These are phyloP conservation scores for Scaptomyza cyrtandrae DNA, from an alignment of 2,888 invertebrate genomes.

Conservation along the genomic window DNA sequence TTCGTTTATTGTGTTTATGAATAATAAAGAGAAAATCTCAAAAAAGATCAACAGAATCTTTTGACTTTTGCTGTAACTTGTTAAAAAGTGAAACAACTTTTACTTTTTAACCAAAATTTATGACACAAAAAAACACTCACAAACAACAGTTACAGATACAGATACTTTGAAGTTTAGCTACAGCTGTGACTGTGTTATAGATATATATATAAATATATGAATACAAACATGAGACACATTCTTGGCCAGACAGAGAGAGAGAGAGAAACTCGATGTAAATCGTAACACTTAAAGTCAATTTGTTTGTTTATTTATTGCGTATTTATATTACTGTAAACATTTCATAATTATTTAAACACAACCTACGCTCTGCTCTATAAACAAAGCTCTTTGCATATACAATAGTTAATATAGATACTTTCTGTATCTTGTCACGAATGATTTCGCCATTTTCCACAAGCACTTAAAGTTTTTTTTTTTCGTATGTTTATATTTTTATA, in stretches of 20 bases:
- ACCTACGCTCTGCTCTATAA: slow-evolving; percentile 34
- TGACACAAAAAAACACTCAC: slow-evolving; percentile 38
- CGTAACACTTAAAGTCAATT: slow-evolving; percentile 38
- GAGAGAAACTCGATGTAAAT: slow-evolving; percentile 60
- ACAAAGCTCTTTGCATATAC: slow-evolving; percentile 36
- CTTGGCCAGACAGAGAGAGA: slow-evolving; percentile 53
- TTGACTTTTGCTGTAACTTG: slow-evolving; percentile 36
- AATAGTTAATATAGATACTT: slow-evolving; percentile 9
- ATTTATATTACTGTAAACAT: slow-evolving; percentile 52
- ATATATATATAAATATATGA: slow-evolving; percentile 30
- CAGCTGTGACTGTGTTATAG: not conserved
- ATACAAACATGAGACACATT: slow-evolving; percentile 41
- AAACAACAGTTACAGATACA: slow-evolving; percentile 14
- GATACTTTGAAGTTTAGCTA: not conserved
- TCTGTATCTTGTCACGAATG: slow-evolving; percentile 6
- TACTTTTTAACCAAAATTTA: slow-evolving; percentile 57
- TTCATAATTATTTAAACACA: slow-evolving; percentile 60
- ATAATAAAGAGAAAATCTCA: slow-evolving; percentile 63
- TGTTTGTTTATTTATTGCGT: slow-evolving; percentile 20
- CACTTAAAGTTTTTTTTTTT: slow-evolving; percentile 31
- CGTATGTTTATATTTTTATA: not conserved
- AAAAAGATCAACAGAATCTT: slow-evolving; percentile 62
- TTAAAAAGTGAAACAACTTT: slow-evolving; percentile 74
- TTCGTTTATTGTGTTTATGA: slow-evolving; percentile 40
- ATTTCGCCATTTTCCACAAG: slow-evolving; percentile 58